Conservation (phyloP, 2,888 invertebrate species). For the Caenorhabditis sinica region DNA sequence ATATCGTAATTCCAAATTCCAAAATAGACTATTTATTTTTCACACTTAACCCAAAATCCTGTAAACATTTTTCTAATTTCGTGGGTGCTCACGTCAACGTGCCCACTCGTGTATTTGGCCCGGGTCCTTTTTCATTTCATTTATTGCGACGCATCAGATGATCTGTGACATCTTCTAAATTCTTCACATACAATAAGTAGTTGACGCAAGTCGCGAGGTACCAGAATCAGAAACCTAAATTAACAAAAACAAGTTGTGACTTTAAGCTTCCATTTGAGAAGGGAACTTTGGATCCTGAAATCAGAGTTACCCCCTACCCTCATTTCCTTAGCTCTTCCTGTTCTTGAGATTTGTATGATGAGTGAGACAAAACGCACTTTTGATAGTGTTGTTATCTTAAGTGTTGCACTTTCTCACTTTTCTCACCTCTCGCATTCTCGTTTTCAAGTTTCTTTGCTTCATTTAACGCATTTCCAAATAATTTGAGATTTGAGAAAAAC, state of each 20-base stretch:
- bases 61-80: slow-evolving; percentile 50
- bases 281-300: not conserved
- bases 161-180: slow-evolving; percentile 53
- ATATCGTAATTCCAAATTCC: not conserved
- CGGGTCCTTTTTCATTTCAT: slow-evolving; percentile 32
- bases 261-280: not conserved
- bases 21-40: no score
- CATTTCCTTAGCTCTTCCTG: not conserved
- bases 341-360: slow-evolving; percentile 10
- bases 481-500: slow-evolving; percentile 7
- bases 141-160: slow-evolving; percentile 60
- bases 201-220: slow-evolving; percentile 28
- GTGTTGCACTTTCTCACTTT: slow-evolving; percentile 24
- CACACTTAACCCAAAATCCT: not conserved
- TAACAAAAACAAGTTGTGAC: slow-evolving; percentile 16
- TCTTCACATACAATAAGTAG: slow-evolving; percentile 2
- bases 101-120: slow-evolving; percentile 31
- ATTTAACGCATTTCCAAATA: no score
- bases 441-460: not conserved
- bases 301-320: no score
- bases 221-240: slow-evolving; percentile 28
- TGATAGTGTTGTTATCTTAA: slow-evolving; percentile 26
- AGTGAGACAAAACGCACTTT: slow-evolving; percentile 26
- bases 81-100: slow-evolving; percentile 50
- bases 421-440: not conserved